These are phyloP conservation scores for Monochamus alternatus DNA, from an alignment of 2,888 invertebrate species.

Conservation along the genomic window DNA sequence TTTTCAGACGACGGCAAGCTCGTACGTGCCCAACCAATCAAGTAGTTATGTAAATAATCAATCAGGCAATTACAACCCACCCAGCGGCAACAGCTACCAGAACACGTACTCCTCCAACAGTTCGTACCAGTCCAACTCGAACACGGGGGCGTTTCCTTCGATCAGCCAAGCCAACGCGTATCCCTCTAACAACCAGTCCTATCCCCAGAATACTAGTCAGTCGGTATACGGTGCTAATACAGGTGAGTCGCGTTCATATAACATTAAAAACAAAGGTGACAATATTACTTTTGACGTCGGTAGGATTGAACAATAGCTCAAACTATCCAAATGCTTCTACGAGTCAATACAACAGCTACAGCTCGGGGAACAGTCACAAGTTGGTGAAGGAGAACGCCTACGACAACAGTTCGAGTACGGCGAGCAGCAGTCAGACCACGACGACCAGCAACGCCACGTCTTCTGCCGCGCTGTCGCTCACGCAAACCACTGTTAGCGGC, in stretches of 20 bases:
- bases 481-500: constrained; percentile 65
- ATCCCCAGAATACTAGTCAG: constrained; percentile 68
- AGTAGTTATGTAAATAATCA: constrained; percentile 67
- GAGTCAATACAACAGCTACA: constrained; percentile 69
- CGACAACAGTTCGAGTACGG: constrained; percentile 61
- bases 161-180: constrained; percentile 67
- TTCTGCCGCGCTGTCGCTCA: constrained; percentile 59
- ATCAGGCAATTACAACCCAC: constrained; percentile 63
- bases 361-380: constrained; percentile 65
- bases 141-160: constrained; percentile 63
- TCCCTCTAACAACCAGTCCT: constrained; percentile 64
- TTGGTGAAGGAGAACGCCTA: constrained; percentile 64
- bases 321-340: constrained; percentile 64
- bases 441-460: constrained; percentile 64
- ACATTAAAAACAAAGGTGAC: neutral
- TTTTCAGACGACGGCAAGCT: constrained; percentile 71
- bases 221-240: constrained; percentile 69
- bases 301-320: constrained; percentile 67
- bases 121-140: constrained; percentile 62
- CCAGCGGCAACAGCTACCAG: constrained; percentile 64
- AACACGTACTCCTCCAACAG: constrained; percentile 67
- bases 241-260: constrained; percentile 56
- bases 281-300: constrained; percentile 28
- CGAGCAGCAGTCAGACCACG: constrained; percentile 63
- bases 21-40: constrained; percentile 65